phyloP scores from a whole-genome alignment of 1,140 invertebrate species.

The Conus ventricosus region DNA sequence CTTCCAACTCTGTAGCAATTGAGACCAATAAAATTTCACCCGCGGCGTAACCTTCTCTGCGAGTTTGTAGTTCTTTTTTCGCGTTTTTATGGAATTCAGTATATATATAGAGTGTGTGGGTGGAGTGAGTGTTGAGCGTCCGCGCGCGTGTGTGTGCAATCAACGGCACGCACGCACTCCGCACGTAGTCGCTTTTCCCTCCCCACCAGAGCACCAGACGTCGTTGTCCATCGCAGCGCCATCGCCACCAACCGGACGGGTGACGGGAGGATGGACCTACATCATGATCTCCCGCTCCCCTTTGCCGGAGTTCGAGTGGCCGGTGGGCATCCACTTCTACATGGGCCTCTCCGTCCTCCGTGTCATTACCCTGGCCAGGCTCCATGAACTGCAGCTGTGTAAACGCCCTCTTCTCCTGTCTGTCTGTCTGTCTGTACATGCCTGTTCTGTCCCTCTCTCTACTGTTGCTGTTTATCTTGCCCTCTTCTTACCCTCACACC shows the following conservation, averaged over 20 bases:
- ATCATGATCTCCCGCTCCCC: slow-evolving; percentile 99
- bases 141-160: no score
- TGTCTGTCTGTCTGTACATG: no score
- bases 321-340: slow-evolving; percentile 98
- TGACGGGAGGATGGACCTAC: slow-evolving; percentile 97
- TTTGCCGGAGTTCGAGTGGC: slow-evolving; percentile 98
- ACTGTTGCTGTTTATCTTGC: no score
- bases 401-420: slow-evolving; percentile 57
- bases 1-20: no score
- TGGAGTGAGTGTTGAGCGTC: not conserved
- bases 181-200: not conserved
- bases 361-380: slow-evolving; percentile 90
- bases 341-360: slow-evolving; percentile 97
- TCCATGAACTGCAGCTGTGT: slow-evolving; percentile 97
- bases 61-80: no score
- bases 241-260: slow-evolving; percentile 98
- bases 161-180: not conserved
- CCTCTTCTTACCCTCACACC: no score
- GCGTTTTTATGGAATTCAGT: no score
- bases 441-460: no score
- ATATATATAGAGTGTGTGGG: not conserved
- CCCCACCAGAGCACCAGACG: slow-evolving; percentile 90
- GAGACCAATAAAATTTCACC: no score
- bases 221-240: slow-evolving; percentile 99
- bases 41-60: no score